A percentile compares a stretch with the other conserved stretches of the same genome.
Evolutionary conservation across 2,888 invertebrate genomes (phyloP).

Genomic region (Xestia c-nigrum): DNA sequence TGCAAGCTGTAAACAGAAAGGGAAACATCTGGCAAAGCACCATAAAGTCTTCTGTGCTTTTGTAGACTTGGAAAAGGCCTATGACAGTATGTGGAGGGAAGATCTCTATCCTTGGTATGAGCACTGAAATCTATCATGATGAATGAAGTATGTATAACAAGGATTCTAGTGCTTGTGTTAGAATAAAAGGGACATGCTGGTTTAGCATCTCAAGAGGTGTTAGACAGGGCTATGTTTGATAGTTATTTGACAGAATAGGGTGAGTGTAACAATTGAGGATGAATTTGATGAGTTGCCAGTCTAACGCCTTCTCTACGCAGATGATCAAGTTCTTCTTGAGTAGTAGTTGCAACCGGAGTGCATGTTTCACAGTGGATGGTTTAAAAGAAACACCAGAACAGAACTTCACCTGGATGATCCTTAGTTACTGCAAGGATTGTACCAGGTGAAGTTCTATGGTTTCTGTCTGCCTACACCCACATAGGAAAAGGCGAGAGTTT

Average conservation of each 20-base stretch:
- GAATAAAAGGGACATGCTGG: background rate
- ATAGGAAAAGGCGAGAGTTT: too few relatives aligned
- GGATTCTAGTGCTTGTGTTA: background rate
- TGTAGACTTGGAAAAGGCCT: background rate
- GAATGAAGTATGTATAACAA: background rate
- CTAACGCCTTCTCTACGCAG: background rate
- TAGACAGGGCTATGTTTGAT: background rate
- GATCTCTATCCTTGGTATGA: background rate
- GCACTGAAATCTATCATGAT: background rate
- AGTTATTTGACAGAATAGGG: background rate
- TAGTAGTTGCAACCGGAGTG: background rate
- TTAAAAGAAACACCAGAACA: background rate
- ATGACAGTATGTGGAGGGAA: background rate
- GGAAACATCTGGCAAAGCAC: background rate
- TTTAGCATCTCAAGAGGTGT: background rate
- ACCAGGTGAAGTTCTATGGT: background rate
- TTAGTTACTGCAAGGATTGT: background rate
- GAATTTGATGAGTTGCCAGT: background rate
- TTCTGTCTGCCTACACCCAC: background rate
- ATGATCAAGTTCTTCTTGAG: background rate
- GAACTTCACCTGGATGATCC: too few relatives aligned
- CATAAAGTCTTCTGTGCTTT: background rate
- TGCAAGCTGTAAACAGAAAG: background rate
- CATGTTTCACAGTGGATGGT: background rate
- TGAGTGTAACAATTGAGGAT: background rate